A percentile compares a stretch with the other conserved stretches of the same genome.
Conservation (phyloP, 1,140 invertebrate species). For the Drosophila prosaltans region DNA sequence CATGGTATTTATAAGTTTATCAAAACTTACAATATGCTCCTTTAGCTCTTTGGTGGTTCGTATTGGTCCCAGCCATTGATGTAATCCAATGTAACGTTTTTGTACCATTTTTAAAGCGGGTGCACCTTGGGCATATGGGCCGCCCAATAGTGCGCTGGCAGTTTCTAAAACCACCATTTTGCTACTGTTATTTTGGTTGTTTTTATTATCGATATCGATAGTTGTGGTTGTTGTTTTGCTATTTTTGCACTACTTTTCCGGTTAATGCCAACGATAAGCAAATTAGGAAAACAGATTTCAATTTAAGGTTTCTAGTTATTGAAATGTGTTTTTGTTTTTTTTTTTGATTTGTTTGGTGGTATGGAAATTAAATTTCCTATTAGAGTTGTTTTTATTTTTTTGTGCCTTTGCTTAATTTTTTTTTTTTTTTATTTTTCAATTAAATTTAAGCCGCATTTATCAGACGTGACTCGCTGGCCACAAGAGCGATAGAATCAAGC, state of each 20-base stretch:
- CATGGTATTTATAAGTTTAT: background rate
- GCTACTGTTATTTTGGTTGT: constrained; percentile 36
- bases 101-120: constrained; percentile 93
- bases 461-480: constrained; percentile 65
- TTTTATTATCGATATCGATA: constrained; percentile 41
- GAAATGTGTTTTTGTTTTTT: background rate
- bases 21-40: constrained; percentile 88
- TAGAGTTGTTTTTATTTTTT: background rate
- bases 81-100: constrained; percentile 93
- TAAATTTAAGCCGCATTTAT: constrained; percentile 70
- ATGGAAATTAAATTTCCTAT: constrained; percentile 59
- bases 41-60: constrained; percentile 86
- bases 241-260: constrained; percentile 37
- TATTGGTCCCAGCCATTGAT: constrained; percentile 93
- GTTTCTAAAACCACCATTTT: constrained; percentile 90
- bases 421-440: constrained; percentile 53
- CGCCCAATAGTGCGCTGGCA: constrained; percentile 86
- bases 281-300: constrained; percentile 21
- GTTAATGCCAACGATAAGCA: constrained; percentile 37
- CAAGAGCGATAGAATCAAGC: constrained; percentile 53
- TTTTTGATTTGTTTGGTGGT: constrained; percentile 9
- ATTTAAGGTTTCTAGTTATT: background rate
- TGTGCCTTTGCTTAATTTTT: background rate
- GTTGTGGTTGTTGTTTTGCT: constrained; percentile 33
- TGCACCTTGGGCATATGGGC: constrained; percentile 90